Evolutionary conservation across 2,797 vertebrate species (phyloP).

Genomic region (Falco concolor): DNA sequence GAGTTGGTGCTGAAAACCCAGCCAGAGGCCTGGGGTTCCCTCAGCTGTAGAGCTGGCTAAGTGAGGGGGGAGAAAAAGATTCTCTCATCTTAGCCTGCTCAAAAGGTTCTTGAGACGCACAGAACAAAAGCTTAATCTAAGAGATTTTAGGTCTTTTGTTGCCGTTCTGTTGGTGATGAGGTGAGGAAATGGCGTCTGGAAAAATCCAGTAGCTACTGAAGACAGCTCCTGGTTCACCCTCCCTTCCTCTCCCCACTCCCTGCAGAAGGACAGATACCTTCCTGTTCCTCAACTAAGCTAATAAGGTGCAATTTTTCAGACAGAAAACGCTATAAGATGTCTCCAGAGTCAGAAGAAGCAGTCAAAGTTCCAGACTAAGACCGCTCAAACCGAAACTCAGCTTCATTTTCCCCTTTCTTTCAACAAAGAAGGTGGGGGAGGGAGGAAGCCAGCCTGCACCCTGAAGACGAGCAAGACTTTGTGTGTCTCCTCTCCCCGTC

Average conservation of each 20-base stretch:
- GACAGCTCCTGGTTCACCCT: not conserved
- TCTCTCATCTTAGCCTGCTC: not conserved
- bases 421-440: not conserved
- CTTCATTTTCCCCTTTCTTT: not conserved
- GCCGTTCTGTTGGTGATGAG: not conserved
- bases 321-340: not conserved
- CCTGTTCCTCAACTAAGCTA: not conserved
- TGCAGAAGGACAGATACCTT: not conserved
- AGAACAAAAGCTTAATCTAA: slow-evolving; percentile 3
- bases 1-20: not conserved
- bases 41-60: not conserved
- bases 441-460: not conserved
- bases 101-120: not conserved
- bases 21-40: not conserved
- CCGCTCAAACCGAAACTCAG: not conserved
- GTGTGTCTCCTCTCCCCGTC: not conserved
- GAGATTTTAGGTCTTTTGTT: not conserved
- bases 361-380: not conserved
- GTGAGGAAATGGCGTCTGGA: not conserved
- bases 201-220: slow-evolving; percentile 17
- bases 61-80: not conserved
- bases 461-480: not conserved
- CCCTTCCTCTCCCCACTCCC: not conserved
- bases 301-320: slow-evolving; percentile 66
- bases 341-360: slow-evolving; percentile 2